Evolutionary conservation across 1,140 invertebrate species (phyloP).

Genomic region (Callitettix versicolor): DNA sequence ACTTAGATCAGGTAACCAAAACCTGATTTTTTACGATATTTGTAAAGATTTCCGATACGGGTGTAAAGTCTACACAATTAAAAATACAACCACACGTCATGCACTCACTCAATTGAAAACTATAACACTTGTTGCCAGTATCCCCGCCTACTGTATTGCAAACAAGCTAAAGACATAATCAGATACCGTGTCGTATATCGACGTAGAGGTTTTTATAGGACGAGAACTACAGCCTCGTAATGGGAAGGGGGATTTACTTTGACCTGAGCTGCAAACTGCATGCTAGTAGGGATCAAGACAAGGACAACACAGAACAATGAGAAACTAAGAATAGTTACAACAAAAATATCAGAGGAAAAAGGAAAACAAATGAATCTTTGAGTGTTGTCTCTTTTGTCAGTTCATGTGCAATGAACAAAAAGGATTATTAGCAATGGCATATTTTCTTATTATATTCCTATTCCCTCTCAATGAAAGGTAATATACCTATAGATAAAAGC

Average conservation of each 20-base stretch:
- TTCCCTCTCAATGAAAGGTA: no score
- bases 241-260: constrained; percentile 5
- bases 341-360: background rate
- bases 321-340: background rate
- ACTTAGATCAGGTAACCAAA: no score
- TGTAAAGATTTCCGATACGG: background rate
- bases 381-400: no score
- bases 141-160: background rate
- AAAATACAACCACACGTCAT: background rate
- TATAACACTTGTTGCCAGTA: background rate
- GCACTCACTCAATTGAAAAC: background rate
- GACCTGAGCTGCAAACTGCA: background rate
- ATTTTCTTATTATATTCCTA: no score
- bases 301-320: background rate
- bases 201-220: background rate
- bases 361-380: no score
- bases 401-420: no score
- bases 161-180: background rate
- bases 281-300: no score
- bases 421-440: no score
- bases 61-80: background rate
- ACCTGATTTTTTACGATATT: no score
- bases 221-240: background rate
- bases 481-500: constrained; percentile 7
- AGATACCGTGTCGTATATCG: no score